These are phyloP conservation scores for Drosophila quadrilineata DNA, from an alignment of 1,140 invertebrate genomes.

Conservation along the genomic window DNA sequence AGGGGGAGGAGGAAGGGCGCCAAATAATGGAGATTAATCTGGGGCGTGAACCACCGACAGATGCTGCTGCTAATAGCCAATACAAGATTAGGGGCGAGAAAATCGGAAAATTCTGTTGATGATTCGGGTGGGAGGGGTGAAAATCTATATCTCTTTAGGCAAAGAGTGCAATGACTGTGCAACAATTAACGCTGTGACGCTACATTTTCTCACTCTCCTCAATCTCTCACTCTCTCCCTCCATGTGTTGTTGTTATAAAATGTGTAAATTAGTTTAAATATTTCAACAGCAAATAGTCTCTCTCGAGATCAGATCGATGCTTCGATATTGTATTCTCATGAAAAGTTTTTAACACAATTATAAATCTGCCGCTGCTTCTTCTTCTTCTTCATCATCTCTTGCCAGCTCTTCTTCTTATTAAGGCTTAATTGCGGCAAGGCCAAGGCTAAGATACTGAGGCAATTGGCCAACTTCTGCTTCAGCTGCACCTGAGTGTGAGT, in stretches of 20 bases:
- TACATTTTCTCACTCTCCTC: too few relatives aligned
- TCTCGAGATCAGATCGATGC: constrained; percentile 2
- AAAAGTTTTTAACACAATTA: constrained; percentile 74
- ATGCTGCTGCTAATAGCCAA: constrained; percentile 25
- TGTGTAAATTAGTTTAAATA: constrained; percentile 75
- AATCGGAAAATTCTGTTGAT: not conserved
- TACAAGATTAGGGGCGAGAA: too few relatives aligned
- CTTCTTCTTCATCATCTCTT: too few relatives aligned
- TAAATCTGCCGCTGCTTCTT: constrained; percentile 52
- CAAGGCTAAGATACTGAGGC: too few relatives aligned
- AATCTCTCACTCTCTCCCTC: too few relatives aligned
- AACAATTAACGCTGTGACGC: constrained; percentile 70
- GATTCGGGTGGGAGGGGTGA: not conserved
- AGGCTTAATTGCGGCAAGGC: constrained; percentile 61
- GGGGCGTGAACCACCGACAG: constrained; percentile 52
- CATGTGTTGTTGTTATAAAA: constrained; percentile 50
- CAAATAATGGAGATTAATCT: constrained; percentile 74
- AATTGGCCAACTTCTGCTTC: constrained; percentile 35
- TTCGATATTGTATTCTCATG: constrained; percentile 44
- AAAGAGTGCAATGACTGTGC: constrained; percentile 47
- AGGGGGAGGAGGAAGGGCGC: not conserved
- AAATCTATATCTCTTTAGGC: too few relatives aligned
- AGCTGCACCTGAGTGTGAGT: constrained; percentile 57
- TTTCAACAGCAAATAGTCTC: constrained; percentile 63
- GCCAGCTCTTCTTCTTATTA: too few relatives aligned